Conservation (phyloP, 2,888 invertebrate species). For the Agriotes lineatus region DNA sequence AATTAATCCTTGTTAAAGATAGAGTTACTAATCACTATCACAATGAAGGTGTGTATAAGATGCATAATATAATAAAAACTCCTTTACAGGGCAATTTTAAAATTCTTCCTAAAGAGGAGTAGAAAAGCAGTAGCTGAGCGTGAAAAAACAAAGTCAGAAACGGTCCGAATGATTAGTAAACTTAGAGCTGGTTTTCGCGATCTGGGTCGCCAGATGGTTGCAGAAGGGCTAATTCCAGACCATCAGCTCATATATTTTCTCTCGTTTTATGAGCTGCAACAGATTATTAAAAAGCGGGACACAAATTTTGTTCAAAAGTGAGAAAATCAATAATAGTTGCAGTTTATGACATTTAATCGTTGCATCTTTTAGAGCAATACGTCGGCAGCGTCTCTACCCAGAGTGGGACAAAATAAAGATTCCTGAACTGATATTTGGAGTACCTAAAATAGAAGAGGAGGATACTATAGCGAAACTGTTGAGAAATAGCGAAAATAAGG, state of each 20-base stretch:
- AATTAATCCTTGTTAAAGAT: too few relatives aligned
- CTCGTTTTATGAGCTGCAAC: slow-evolving; percentile 74
- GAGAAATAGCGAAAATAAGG: neutral
- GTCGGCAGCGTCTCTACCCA: slow-evolving; percentile 73
- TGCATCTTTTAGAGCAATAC: slow-evolving; percentile 70
- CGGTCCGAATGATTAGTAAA: slow-evolving; percentile 70
- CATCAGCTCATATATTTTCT: slow-evolving; percentile 77
- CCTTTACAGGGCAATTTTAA: slow-evolving; percentile 69
- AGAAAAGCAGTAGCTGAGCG: slow-evolving; percentile 73
- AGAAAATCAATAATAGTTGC: too few relatives aligned
- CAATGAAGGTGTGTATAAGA: too few relatives aligned
- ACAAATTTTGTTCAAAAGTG: slow-evolving; percentile 74
- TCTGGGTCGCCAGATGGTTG: slow-evolving; percentile 72
- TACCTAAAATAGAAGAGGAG: slow-evolving; percentile 50
- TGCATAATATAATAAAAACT: too few relatives aligned
- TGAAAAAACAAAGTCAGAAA: slow-evolving; percentile 76
- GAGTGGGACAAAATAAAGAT: slow-evolving; percentile 74
- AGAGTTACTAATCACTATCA: too few relatives aligned
- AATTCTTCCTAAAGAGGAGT: slow-evolving; percentile 72
- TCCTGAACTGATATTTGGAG: slow-evolving; percentile 69
- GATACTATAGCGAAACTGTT: neutral
- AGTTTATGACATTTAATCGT: slow-evolving; percentile 4
- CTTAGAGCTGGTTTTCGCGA: slow-evolving; percentile 71
- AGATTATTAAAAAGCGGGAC: slow-evolving; percentile 68
- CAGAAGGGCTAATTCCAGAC: slow-evolving; percentile 75